Evolutionary conservation across 2,113 vertebrate species (phyloP).

Genomic region (Daphoenositta chrysoptera): DNA sequence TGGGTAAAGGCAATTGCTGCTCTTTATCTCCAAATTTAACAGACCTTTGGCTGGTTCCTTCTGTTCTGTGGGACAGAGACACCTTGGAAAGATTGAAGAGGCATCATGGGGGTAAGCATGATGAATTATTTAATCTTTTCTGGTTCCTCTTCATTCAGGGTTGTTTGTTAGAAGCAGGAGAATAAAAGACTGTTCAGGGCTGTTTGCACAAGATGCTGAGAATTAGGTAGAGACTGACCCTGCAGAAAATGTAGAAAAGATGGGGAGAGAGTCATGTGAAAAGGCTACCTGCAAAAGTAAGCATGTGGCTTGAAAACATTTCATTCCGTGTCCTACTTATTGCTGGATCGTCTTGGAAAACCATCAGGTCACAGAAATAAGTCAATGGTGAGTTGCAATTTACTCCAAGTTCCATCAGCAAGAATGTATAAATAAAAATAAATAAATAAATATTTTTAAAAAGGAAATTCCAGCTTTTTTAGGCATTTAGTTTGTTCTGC

Average conservation of each 20-base stretch:
- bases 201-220: neutral
- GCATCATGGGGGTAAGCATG: neutral
- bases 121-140: neutral
- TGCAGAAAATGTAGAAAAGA: neutral
- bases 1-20: neutral
- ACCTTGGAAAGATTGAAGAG: neutral
- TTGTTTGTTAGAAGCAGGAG: neutral
- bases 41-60: neutral
- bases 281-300: neutral
- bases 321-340: neutral
- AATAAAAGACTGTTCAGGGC: neutral
- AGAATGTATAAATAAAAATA: neutral
- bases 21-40: neutral
- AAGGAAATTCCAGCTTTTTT: neutral
- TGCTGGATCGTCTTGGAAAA: conserved; percentile 15
- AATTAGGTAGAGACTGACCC: neutral
- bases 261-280: neutral
- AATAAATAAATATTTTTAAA: neutral
- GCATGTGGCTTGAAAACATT: neutral
- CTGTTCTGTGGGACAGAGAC: neutral
- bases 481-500: neutral
- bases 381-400: neutral
- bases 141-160: neutral
- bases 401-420: neutral
- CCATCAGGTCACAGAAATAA: neutral